phyloP scores from a whole-genome alignment of 2,113 vertebrate genomes.

The Mustela nigripes region DNA sequence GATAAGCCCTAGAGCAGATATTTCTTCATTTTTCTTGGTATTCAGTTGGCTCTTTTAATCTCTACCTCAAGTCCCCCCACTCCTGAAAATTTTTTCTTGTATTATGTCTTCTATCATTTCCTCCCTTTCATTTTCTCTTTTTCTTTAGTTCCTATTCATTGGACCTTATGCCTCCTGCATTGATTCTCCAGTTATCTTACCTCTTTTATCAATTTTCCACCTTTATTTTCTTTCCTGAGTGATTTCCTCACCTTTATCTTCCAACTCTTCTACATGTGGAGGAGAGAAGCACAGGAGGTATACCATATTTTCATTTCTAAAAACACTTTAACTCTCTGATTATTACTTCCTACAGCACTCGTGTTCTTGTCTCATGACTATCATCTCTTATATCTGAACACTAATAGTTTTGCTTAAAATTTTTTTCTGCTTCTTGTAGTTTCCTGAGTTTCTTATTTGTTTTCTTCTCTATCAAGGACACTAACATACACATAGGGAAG shows the following conservation, averaged over 20 bases:
- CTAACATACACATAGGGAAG: neutral
- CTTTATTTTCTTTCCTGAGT: neutral
- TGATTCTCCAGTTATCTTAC: neutral
- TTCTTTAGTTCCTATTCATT: neutral
- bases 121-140: neutral
- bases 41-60: neutral
- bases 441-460: neutral
- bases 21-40: neutral
- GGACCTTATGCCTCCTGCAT: neutral
- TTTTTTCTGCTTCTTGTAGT: neutral
- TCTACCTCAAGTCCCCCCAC: neutral
- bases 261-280: neutral
- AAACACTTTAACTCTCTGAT: neutral
- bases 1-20: neutral
- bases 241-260: conserved; percentile 4
- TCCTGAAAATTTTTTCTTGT: neutral
- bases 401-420: neutral
- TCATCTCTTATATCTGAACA: neutral
- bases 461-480: neutral
- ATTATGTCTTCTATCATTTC: neutral
- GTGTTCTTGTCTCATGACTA: neutral
- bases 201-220: neutral
- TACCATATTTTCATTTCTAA: conserved; percentile 32
- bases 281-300: neutral
- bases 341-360: neutral